Base-by-base conservation (phyloP, 2,888 invertebrate genomes). In the Pimpla rufipes region DNA sequence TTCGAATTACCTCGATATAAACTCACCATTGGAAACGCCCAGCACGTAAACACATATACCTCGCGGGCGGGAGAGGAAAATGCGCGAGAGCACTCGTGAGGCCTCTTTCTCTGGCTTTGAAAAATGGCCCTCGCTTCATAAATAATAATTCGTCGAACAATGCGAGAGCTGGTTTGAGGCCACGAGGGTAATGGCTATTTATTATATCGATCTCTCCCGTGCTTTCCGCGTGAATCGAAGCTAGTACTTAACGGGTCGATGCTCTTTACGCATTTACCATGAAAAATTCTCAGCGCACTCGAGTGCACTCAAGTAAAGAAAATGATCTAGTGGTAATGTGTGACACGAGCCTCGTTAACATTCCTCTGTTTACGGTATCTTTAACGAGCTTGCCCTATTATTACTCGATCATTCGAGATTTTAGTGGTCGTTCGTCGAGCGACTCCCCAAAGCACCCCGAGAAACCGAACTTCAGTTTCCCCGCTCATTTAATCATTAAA, bases 1-100 rank as follows among this genome's bases (percentile, higher is more conserved):
- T 83, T 83, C 76, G 71, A 79, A 79, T 83, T 79, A 83, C 76
- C 76, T 76, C 79, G 79, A 79, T 79, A 79, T 79, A 76, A 83
- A 79, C 79, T 71, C 79, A 47, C 76, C 70, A 76, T 71, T 75
- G 71, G 75, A 45, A 75, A 83, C 71, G 75, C 66, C 79, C 62
- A 76, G 29, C 59, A 45, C 42, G 50, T 40, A 73, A 42, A 80
- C 37, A 67, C 47, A 59, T 67, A 23, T 73, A 73, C 3, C 18
- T 45, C 0, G 16, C 10, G 16, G 16, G 40, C 59, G 62, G 45
- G 40, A 57, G 45, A 59, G 52, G 45, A 62, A 18, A n/a, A 71
- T 6, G 55, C 52, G 42, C 42, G 11, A 55, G 23, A 66, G 55
- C 8, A 62, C 37, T 62, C 47, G 16, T 21, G 18, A 55, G 23